A percentile compares a stretch with the other conserved stretches of the same genome.
Evolutionary conservation across 2,797 vertebrate species (phyloP).

Genomic region (Poliocrania exsul): DNA sequence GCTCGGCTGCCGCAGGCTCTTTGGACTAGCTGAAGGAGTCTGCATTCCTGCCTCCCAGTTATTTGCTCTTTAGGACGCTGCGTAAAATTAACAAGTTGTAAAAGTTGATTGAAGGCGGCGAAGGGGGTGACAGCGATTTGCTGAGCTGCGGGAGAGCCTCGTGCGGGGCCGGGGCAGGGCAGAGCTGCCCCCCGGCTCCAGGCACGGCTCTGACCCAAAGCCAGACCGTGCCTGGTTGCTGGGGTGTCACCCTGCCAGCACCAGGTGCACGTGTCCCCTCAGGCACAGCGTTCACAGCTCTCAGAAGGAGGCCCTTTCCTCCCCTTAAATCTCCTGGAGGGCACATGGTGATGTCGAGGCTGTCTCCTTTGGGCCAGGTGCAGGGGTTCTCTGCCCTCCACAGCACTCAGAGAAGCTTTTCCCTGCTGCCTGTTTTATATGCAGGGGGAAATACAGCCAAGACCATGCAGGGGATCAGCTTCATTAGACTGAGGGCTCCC

Average conservation of each 20-base stretch:
- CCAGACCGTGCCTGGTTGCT: not conserved
- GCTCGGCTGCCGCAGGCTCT: conserved; percentile 51
- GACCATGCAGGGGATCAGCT: not conserved
- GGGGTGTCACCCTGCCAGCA: not conserved
- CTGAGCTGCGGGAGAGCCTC: conserved; percentile 46
- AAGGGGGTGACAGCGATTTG: conserved; percentile 73
- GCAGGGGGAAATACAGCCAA: not conserved
- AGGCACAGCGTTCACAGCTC: not conserved
- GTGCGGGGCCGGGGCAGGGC: too few species aligned
- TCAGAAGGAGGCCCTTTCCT: not conserved
- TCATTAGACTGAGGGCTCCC: not conserved
- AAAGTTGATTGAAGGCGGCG: conserved; percentile 76
- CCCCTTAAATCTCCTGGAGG: not conserved
- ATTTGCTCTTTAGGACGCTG: conserved; percentile 78
- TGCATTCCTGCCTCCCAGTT: conserved; percentile 74
- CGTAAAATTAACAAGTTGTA: conserved; percentile 80
- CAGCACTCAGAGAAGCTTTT: not conserved
- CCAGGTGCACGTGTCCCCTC: not conserved
- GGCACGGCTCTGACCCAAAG: not conserved
- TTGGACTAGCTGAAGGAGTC: conserved; percentile 71
- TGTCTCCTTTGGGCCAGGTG: not conserved
- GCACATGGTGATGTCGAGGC: not conserved
- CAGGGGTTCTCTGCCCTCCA: not conserved
- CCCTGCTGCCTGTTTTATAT: not conserved
- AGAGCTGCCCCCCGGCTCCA: not conserved